A percentile compares a stretch with the other conserved stretches of the same genome.
Conservation (phyloP, 2,888 invertebrate species). For the Scrobipalpa atriplicella region DNA sequence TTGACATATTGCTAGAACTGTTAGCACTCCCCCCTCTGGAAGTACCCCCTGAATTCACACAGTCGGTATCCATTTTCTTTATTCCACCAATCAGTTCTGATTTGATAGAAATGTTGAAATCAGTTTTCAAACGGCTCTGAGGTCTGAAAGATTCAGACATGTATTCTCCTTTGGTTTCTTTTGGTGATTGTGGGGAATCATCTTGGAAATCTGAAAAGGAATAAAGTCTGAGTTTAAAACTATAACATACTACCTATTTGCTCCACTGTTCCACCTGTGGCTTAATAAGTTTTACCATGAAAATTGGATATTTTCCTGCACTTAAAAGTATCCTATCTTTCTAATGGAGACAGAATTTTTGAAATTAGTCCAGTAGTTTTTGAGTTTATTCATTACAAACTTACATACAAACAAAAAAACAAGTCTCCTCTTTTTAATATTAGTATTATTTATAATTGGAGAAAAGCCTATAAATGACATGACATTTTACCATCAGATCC, state of each 20-base stretch:
- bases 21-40: constrained; percentile 70
- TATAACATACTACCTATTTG: too few species aligned
- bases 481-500: constrained; percentile 56
- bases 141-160: constrained; percentile 69
- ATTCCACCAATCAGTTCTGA: constrained; percentile 61
- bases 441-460: too few species aligned
- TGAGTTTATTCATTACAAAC: too few species aligned
- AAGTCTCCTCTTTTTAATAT: too few species aligned
- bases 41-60: constrained; percentile 51
- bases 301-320: too few species aligned
- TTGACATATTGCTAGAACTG: constrained; percentile 75
- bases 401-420: too few species aligned
- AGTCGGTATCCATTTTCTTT: constrained; percentile 60
- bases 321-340: too few species aligned
- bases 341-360: too few species aligned
- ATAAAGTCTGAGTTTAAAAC: too few species aligned
- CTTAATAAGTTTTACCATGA: too few species aligned
- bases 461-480: background rate
- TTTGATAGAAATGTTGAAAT: constrained; percentile 75
- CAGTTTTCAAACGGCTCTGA: constrained; percentile 67
- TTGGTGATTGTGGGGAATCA: constrained; percentile 51
- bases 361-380: too few species aligned
- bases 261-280: too few species aligned
- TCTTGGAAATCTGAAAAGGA: constrained; percentile 59
- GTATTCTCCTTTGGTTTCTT: constrained; percentile 64